A percentile compares a stretch with the other conserved stretches of the same genome.
phyloP scores from a whole-genome alignment of 2,113 vertebrate species.

The Elaphurus davidianus region DNA sequence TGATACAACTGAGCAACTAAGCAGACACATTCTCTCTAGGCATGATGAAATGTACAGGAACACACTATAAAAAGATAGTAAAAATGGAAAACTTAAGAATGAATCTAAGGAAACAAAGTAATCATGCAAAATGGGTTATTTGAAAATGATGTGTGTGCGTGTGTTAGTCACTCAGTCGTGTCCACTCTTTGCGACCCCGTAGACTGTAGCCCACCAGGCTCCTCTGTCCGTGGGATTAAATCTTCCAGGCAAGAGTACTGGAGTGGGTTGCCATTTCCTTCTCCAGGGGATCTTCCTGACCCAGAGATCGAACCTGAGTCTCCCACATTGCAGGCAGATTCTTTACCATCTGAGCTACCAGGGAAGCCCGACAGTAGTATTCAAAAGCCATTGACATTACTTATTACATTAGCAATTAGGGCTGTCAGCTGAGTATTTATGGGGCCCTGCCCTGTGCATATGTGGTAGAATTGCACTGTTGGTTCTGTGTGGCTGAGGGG shows the following conservation, averaged over 20 bases:
- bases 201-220: fast-evolving
- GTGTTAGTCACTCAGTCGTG: fast-evolving
- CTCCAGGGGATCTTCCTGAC: background rate
- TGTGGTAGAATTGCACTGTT: background rate
- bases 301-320: background rate
- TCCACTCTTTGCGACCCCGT: background rate
- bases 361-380: background rate
- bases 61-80: background rate
- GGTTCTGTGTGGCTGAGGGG: background rate
- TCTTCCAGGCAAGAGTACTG: background rate
- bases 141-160: background rate
- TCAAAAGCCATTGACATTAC: background rate
- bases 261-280: background rate
- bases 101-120: background rate
- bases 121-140: background rate
- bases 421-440: background rate
- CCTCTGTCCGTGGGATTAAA: background rate
- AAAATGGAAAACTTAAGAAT: background rate
- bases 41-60: background rate
- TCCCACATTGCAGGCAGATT: background rate
- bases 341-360: background rate
- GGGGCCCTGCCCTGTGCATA: background rate
- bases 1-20: background rate
- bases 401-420: background rate
- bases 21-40: background rate